Percentiles rank a stretch among this genome's conserved stretches.
Evolutionary conservation across 2,888 invertebrate genomes (phyloP).

Genomic region (Dryadula phaetusa): DNA sequence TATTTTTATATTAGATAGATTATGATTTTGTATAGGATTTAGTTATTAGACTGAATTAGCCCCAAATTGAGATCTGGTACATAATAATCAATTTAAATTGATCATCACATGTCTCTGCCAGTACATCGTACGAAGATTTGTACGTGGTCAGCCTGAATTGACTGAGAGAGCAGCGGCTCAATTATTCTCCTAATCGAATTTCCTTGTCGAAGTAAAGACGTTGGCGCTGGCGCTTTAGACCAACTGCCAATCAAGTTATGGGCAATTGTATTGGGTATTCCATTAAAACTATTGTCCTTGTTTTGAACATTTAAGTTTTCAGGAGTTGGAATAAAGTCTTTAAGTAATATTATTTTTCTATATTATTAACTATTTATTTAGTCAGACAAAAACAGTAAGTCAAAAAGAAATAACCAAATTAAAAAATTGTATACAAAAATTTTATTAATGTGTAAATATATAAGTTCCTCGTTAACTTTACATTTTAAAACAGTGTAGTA

Average conservation of each 20-base stretch:
- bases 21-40: no score
- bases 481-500: conserved; percentile 9
- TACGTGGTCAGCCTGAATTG: conserved; percentile 49
- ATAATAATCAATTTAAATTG: conserved; percentile 35
- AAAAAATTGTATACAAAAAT: neutral
- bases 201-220: conserved; percentile 54
- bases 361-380: neutral
- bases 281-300: conserved; percentile 27
- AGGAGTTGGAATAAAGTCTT: neutral
- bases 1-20: no score
- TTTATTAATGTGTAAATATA: neutral
- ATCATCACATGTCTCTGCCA: conserved; percentile 39
- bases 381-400: neutral
- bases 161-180: conserved; percentile 50
- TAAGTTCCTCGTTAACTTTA: neutral
- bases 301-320: neutral
- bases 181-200: conserved; percentile 66
- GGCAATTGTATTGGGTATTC: conserved; percentile 26
- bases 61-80: conserved; percentile 1
- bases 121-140: conserved; percentile 43
- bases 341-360: no score
- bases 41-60: neutral
- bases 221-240: conserved; percentile 38
- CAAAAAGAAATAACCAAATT: neutral
- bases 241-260: conserved; percentile 36